Percentiles rank a stretch among this genome's conserved stretches.
phyloP scores from a whole-genome alignment of 2,113 vertebrate species.

The Hemiscyllium ocellatum region DNA sequence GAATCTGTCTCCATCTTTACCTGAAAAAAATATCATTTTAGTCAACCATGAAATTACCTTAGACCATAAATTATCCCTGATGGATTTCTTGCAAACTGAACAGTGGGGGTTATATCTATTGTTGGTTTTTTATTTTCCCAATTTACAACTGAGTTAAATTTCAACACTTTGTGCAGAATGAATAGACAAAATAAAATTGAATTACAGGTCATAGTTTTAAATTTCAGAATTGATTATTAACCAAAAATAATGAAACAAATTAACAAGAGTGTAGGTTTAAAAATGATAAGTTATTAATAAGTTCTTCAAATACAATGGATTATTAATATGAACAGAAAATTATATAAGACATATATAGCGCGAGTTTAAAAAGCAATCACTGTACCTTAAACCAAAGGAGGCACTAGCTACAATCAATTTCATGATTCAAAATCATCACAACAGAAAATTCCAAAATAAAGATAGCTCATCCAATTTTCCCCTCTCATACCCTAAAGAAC shows the following conservation, averaged over 20 bases:
- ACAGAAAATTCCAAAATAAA: neutral
- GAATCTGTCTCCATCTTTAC: neutral
- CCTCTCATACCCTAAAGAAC: neutral
- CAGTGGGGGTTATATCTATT: neutral
- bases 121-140: neutral
- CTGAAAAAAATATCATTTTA: neutral
- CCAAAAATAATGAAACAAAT: neutral
- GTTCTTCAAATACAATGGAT: neutral
- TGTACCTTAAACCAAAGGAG: neutral
- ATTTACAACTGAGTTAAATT: neutral
- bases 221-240: neutral
- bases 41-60: neutral
- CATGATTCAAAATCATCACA: neutral
- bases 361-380: neutral
- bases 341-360: neutral
- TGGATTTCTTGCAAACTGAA: neutral
- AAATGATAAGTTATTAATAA: neutral
- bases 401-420: neutral
- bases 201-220: neutral
- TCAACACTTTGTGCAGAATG: neutral
- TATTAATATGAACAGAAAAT: neutral
- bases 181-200: neutral
- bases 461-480: neutral
- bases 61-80: neutral
- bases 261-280: neutral